phyloP scores from a whole-genome alignment of 2,797 vertebrate species.

The Gallinago solitaria region DNA sequence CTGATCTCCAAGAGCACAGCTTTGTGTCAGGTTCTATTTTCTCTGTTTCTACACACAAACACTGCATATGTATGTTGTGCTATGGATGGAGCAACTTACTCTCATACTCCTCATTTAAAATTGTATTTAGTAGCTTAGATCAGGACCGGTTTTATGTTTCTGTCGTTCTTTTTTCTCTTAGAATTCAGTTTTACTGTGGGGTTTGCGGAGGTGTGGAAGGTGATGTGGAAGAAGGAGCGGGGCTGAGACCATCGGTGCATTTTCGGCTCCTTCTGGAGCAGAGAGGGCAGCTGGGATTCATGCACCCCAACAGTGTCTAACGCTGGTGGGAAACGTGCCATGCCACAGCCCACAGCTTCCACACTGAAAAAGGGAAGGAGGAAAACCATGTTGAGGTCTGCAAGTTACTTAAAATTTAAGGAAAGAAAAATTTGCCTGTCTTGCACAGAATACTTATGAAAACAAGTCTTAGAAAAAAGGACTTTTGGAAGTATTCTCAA shows the following conservation, averaged over 20 bases:
- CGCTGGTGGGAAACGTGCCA: neutral
- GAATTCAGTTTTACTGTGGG: neutral
- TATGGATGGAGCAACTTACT: neutral
- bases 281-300: slow-evolving; percentile 4
- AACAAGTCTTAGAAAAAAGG: slow-evolving; percentile 25
- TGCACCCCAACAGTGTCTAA: neutral
- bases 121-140: neutral
- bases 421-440: slow-evolving; percentile 28
- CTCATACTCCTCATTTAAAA: neutral
- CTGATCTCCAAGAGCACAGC: neutral
- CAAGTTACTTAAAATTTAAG: slow-evolving; percentile 37
- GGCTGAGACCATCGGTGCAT: neutral
- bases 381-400: neutral
- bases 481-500: slow-evolving; percentile 9
- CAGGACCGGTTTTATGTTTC: neutral
- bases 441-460: slow-evolving; percentile 43
- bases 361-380: slow-evolving; percentile 29
- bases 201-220: neutral
- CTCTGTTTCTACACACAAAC: neutral
- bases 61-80: neutral
- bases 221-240: neutral
- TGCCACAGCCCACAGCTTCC: neutral
- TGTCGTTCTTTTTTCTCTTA: neutral
- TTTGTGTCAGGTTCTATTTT: neutral
- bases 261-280: neutral